Evolutionary conservation across 2,113 vertebrate species (phyloP), one percentile per base, ranked within the genome.

Genomic region (Charina bottae): DNA sequence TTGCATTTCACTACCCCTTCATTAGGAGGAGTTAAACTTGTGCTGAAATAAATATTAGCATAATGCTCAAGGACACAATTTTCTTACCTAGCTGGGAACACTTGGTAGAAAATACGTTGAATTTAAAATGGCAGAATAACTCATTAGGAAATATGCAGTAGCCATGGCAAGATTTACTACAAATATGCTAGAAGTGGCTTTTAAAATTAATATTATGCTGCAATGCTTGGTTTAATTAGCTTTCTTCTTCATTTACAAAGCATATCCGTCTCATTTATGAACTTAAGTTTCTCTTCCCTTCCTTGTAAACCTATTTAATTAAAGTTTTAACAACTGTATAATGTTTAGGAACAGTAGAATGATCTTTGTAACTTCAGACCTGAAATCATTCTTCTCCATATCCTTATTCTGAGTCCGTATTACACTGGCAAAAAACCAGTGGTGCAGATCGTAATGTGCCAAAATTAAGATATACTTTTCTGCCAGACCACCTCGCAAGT

Each of bases 211-310:
- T 98, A 97, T 94, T 96, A 97, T 96, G 93, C 94, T 95, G 92
- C 89, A 95, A 91, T 96, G 95, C 93, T 97, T 97, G 95, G 87
- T 92, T 97, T 97, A 97, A 98, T 98, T 97, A 97, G 93, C 93
- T 97, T 96, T 97, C 96, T 97, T 97, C 95, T 97, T 97, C 96
- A 97, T 97, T 97, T 98, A 95, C 95, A 97, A 97, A 97, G 96
- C 95, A 93, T 97, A 97, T 97, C 96, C 97, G 96, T 96, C 96
- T 97, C 90, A 90, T 97, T 98, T 97, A 97, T 97, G 96, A 97
- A 97, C 95, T 96, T 94, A 89, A 60, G 91, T 93, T 93, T 97
- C 89, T 94, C 96, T 96, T 96, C 92, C 93, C 89, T 95, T 95
- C 96, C 94, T 93, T 95, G 94, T 94, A 97, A 97, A 97, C 92